Evolutionary conservation across 2,797 vertebrate species (phyloP), one percentile per base, ranked within the genome.

Genomic region (Siniperca scherzeri): DNA sequence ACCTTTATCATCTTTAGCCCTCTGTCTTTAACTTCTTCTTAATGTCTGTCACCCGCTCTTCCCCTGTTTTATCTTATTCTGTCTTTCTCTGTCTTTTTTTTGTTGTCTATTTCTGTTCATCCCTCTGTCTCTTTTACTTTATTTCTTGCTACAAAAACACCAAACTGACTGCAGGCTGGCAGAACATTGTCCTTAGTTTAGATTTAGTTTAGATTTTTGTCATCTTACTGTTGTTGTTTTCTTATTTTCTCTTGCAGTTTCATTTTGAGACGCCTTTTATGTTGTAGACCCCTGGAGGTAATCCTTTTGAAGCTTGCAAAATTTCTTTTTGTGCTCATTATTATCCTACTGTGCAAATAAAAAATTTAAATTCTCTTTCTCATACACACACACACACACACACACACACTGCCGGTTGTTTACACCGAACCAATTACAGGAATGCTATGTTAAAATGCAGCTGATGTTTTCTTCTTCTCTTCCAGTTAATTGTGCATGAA

Each of bases 291-390:
- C 75, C 59, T 5, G 59, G 61, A 74, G 60, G 56, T 67, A 30
- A 25, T 69, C 1, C 72, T 55, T 91, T 86, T 89, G 84, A 89
- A 81, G 87, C 73, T 52, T 27, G 0, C 13, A 12, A 44, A 25
- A 11, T 88, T 78, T 79, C 53, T 74, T 70, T 85, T 74, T 77
- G 65, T 80, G 89, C 80, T 88, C 77, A 74, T 90, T 92, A 79
- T 77, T 40, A 74, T 76, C 83, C 76, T 44, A 59, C 84, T 87
- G 87, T 60, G 60, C 75, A 33, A 81, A 89, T 92, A 69, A 89
- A 91, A 84, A 86, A 86, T 84, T 64, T 0, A 81, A 83, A 88
- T 70, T 36, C 42, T 70, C 13, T 50, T 48, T 64, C 70, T 33
- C 38, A 13, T 3, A 21, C 44, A 30, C 77, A 27, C 19, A 12